phyloP scores from a whole-genome alignment of 2,797 vertebrate genomes.

The Agapornis canus region DNA sequence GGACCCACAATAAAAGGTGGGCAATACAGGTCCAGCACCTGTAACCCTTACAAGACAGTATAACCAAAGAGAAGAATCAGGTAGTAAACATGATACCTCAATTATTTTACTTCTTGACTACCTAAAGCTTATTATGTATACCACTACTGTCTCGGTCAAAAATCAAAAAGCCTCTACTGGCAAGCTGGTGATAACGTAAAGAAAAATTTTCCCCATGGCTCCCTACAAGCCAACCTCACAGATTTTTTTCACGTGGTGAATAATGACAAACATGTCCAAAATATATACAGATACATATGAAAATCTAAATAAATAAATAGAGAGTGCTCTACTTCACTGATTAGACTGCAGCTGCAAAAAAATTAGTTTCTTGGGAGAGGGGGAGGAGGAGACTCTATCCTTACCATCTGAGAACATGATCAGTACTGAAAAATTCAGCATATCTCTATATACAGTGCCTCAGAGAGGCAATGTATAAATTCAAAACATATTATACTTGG shows the following conservation, averaged over 20 bases:
- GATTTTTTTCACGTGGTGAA: background rate
- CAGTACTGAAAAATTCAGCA: background rate
- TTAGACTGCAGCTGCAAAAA: background rate
- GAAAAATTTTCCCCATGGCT: background rate
- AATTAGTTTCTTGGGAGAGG: background rate
- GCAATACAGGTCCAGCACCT: background rate
- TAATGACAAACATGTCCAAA: background rate
- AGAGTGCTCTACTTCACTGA: background rate
- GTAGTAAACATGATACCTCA: background rate
- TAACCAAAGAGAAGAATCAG: background rate
- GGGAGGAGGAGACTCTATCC: too few relatives aligned
- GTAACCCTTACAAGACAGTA: background rate
- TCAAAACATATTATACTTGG: background rate
- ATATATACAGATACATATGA: background rate
- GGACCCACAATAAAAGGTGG: background rate
- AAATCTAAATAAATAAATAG: background rate
- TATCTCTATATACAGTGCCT: background rate
- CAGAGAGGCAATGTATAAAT: background rate
- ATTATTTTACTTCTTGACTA: background rate
- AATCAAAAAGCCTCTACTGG: background rate
- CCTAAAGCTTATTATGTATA: background rate
- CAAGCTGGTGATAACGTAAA: background rate
- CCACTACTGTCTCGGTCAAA: background rate
- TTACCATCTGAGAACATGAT: background rate
- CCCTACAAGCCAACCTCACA: background rate